Evolutionary conservation across 2,888 invertebrate genomes (phyloP), one percentile per base, ranked within the genome.

Genomic region (Meteorus cinctellus): DNA sequence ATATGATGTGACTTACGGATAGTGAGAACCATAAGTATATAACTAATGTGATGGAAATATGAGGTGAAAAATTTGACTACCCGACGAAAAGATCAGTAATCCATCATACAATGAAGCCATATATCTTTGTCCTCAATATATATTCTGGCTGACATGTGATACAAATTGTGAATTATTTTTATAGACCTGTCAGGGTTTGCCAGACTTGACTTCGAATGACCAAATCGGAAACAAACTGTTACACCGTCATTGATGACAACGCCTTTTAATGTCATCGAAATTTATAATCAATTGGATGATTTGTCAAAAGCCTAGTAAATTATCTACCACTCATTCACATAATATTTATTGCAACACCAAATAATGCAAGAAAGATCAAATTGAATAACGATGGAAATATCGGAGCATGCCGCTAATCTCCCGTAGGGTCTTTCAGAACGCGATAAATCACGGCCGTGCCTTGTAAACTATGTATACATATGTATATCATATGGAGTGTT

Each of bases 381-480:
- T 79, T 77, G 79, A 72, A 69, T 72, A 55, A 67, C 77, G 48
- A 79, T 75, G 68, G 75, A 72, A 73, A 74, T 76, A 72, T 77
- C 78, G 72, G 51, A 74, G 71, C 73, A 78, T 78, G 70, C 69
- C 76, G 76, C 74, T 70, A 76, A 71, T 70, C 74, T 75, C 60
- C 74, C 62, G 68, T 74, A 76, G 79, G 79, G 77, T 81, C 84
- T 85, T 87, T 84, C 82, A 83, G 82, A 82, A 82, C 82, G 79
- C 83, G 81, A 87, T 89, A 89, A 88, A 89, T 89, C 89, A 89
- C 83, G 75, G 72, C 74, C 82, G 79, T 82, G 75, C 73, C 82
- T 83, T 83, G 81, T 82, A 83, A 83, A 86, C 83, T 81, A 82
- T 81, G 8, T 8, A 81, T 77, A 72, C 71, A 68, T 80, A 78